Conservation (phyloP, 2,888 invertebrate genomes). For the Cataglyphis cursor region DNA sequence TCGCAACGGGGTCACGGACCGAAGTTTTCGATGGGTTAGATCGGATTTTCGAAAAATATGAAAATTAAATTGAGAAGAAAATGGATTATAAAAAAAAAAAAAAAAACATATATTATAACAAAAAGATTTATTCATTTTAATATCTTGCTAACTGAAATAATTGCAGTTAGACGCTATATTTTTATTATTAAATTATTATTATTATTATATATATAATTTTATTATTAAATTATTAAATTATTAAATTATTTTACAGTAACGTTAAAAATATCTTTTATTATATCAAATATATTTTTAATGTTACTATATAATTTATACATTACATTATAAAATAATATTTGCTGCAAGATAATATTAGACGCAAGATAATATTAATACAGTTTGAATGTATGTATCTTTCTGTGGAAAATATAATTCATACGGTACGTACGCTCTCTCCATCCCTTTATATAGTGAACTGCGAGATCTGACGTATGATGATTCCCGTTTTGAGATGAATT, state of each 20-base stretch:
- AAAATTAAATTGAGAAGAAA: neutral
- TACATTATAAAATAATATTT: no score
- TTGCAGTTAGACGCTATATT: neutral
- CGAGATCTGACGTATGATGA: slow-evolving; percentile 1
- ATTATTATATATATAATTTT: neutral
- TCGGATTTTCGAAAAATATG: neutral
- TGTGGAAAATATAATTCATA: neutral
- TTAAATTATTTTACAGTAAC: neutral
- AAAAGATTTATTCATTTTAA: neutral
- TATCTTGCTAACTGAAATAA: neutral
- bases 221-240: neutral
- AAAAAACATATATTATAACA: neutral
- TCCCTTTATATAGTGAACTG: neutral
- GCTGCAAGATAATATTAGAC: no score
- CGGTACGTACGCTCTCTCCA: neutral
- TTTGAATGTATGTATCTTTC: neutral
- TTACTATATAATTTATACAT: no score
- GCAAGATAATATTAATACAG: neutral
- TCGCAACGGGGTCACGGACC: slow-evolving; percentile 24
- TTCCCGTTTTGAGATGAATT: slow-evolving; percentile 2
- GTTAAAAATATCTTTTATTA: no score
- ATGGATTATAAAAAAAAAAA: neutral
- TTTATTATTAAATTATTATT: neutral
- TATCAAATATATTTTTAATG: no score
- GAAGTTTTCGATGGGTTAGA: neutral